Conservation (phyloP, 2,113 vertebrate genomes). For the Tragelaphus scriptus region DNA sequence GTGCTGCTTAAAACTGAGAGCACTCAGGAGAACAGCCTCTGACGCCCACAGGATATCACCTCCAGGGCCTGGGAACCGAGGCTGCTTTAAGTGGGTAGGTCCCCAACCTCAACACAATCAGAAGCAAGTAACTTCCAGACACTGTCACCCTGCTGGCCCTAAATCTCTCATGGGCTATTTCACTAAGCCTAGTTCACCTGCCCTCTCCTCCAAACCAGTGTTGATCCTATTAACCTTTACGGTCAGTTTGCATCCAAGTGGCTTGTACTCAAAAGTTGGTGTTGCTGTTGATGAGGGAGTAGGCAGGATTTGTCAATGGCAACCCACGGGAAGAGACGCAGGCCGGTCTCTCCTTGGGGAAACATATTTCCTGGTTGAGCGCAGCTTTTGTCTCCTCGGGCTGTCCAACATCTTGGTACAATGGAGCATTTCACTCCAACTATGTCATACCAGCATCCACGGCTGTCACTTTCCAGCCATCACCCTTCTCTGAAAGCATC, state of each 20-base stretch:
- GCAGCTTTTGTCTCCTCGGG: background rate
- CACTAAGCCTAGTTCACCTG: background rate
- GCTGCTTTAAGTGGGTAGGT: background rate
- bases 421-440: background rate
- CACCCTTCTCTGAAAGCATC: background rate
- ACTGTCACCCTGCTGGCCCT: background rate
- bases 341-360: background rate
- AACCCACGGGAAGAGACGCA: background rate
- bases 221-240: background rate
- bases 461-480: background rate
- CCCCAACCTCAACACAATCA: background rate
- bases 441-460: accelerated
- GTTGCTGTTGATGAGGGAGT: background rate
- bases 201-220: background rate
- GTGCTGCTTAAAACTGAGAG: background rate
- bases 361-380: background rate
- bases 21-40: background rate
- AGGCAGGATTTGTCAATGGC: background rate
- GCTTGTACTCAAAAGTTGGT: background rate
- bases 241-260: background rate
- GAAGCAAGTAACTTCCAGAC: background rate
- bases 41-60: background rate
- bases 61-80: background rate
- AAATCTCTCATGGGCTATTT: background rate
- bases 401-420: background rate